phyloP scores from a whole-genome alignment of 2,113 vertebrate genomes.

The Pterophyllum scalare region DNA sequence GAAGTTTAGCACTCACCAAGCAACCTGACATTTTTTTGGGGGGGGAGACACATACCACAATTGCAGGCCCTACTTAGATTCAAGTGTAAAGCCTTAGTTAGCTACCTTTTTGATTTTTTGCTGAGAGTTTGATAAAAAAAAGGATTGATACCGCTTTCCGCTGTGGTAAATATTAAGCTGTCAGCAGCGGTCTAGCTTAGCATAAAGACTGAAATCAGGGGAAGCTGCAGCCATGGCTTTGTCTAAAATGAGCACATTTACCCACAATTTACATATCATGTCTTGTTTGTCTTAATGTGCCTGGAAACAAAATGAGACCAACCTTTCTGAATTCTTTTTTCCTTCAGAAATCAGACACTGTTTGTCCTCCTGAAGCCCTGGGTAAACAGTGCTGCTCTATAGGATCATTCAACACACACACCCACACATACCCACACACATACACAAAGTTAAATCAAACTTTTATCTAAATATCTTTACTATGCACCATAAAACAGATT shows the following conservation, averaged over 20 bases:
- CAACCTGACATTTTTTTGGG: not conserved
- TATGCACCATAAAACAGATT: not conserved
- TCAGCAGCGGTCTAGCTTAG: not conserved
- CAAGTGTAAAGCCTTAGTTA: not conserved
- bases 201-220: not conserved
- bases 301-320: not conserved
- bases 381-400: fast-evolving
- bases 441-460: too few species aligned
- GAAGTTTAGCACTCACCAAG: not conserved
- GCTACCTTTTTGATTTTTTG: not conserved
- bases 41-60: not conserved
- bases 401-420: not conserved
- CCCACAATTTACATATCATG: too few species aligned
- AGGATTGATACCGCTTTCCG: not conserved
- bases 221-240: not conserved
- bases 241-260: not conserved
- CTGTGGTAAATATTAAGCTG: not conserved
- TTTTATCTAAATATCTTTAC: not conserved
- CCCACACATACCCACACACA: too few species aligned
- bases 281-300: not conserved
- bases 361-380: not conserved
- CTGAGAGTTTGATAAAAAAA: not conserved
- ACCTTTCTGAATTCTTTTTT: not conserved
- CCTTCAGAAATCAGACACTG: not conserved
- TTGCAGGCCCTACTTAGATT: not conserved